Percentiles rank a stretch among this genome's conserved stretches.
Evolutionary conservation across 1,140 invertebrate species (phyloP).

Genomic region (Bombus pascuorum): DNA sequence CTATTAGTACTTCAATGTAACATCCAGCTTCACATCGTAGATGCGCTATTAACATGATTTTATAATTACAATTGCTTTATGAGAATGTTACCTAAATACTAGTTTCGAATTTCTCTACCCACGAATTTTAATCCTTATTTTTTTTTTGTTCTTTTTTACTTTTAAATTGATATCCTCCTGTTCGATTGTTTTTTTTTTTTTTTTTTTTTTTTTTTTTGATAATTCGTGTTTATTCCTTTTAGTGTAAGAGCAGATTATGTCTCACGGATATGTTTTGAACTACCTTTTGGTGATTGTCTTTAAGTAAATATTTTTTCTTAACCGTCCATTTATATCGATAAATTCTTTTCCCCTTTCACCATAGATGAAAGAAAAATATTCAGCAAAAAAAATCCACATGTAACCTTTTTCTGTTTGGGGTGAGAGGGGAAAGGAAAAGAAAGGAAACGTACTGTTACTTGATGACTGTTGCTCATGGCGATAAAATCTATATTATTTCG

Average conservation of each 20-base stretch:
- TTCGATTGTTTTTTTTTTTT: not conserved
- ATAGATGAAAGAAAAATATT: slow-evolving; percentile 11
- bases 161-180: slow-evolving; percentile 21
- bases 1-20: slow-evolving; percentile 53
- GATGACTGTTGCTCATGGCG: not conserved
- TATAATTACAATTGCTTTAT: slow-evolving; percentile 63
- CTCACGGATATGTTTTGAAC: slow-evolving; percentile 68
- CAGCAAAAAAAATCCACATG: not conserved
- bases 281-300: slow-evolving; percentile 70
- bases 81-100: slow-evolving; percentile 59
- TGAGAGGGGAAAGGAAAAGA: not conserved
- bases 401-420: not conserved
- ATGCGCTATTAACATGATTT: slow-evolving; percentile 59
- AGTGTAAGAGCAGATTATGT: slow-evolving; percentile 50
- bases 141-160: not conserved
- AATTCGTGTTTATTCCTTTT: not conserved
- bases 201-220: not conserved
- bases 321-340: slow-evolving; percentile 17
- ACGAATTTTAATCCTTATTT: slow-evolving; percentile 4
- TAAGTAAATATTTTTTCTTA: slow-evolving; percentile 22
- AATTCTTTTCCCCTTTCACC: not conserved
- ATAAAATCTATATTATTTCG: not conserved
- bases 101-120: slow-evolving; percentile 52
- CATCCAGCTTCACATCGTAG: slow-evolving; percentile 58
- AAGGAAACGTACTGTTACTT: not conserved